phyloP scores from a whole-genome alignment of 2,797 vertebrate genomes.

The Girardinus metallicus region DNA sequence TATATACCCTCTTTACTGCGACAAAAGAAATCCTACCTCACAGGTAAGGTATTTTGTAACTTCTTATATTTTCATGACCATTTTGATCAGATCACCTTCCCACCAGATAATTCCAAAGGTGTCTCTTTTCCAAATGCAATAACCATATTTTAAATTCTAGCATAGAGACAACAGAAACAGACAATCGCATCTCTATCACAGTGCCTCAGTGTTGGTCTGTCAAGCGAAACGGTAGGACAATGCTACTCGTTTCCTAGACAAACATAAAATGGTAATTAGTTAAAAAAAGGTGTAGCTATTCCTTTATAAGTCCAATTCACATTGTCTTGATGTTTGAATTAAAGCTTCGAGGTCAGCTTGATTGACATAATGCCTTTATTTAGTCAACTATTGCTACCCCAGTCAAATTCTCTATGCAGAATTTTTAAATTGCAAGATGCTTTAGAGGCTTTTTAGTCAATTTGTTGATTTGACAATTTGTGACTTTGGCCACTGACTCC shows the following conservation, averaged over 20 bases:
- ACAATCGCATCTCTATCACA: not conserved
- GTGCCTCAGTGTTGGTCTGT: not conserved
- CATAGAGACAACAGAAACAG: not conserved
- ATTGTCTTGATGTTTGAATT: not conserved
- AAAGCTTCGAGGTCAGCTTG: not conserved
- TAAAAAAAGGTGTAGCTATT: not conserved
- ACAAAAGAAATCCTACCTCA: fast-evolving
- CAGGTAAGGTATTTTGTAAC: constrained; percentile 20
- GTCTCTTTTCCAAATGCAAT: not conserved
- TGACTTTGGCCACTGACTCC: not conserved
- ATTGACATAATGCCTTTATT: not conserved
- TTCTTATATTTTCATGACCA: not conserved
- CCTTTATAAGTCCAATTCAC: not conserved
- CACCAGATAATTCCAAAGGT: not conserved
- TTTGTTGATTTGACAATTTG: not conserved
- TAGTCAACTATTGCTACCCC: not conserved
- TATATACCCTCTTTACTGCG: not conserved
- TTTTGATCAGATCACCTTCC: not conserved
- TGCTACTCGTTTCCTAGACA: not conserved
- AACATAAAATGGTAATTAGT: not conserved
- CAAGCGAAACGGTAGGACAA: not conserved
- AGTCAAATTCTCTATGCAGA: not conserved
- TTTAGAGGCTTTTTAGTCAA: not conserved
- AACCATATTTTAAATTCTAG: constrained; percentile 11
- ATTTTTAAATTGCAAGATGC: not conserved